Evolutionary conservation across 2,113 vertebrate genomes (phyloP).

Genomic region (Turdus rufiventris): DNA sequence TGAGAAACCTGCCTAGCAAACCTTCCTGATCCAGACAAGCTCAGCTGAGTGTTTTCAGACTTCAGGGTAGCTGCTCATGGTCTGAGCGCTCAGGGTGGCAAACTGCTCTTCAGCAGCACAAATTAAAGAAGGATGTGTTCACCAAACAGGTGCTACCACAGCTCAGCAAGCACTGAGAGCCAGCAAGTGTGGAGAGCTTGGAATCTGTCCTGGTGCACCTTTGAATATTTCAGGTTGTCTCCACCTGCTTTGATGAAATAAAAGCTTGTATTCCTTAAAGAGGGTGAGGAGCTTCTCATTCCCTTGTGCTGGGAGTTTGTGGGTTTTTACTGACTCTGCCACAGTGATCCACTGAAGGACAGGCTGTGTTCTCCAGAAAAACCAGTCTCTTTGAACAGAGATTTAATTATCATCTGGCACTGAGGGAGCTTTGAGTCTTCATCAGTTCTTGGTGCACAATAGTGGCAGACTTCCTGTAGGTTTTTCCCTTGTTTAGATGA

Average conservation of each 20-base stretch:
- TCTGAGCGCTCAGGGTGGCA: not conserved
- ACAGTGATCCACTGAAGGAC: not conserved
- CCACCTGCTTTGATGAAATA: not conserved
- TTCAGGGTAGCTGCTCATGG: not conserved
- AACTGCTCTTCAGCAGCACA: not conserved
- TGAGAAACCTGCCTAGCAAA: slow-evolving; percentile 13
- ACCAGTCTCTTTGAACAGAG: not conserved
- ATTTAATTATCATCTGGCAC: not conserved
- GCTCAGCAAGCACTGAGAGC: not conserved
- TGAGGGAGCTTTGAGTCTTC: not conserved
- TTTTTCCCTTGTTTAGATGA: not conserved
- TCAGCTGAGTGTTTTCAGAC: not conserved
- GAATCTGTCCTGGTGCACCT: not conserved
- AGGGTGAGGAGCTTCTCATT: not conserved
- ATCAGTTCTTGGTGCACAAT: not conserved
- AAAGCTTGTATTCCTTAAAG: not conserved
- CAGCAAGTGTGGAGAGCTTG: not conserved
- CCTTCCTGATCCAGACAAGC: not conserved
- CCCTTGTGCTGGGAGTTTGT: not conserved
- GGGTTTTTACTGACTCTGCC: not conserved
- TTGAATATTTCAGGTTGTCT: not conserved
- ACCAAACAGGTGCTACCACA: not conserved
- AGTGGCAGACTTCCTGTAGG: not conserved
- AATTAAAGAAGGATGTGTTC: not conserved
- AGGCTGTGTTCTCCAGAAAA: not conserved